Conservation (phyloP, 1,140 invertebrate genomes). For the Acromyrmex heyeri region DNA sequence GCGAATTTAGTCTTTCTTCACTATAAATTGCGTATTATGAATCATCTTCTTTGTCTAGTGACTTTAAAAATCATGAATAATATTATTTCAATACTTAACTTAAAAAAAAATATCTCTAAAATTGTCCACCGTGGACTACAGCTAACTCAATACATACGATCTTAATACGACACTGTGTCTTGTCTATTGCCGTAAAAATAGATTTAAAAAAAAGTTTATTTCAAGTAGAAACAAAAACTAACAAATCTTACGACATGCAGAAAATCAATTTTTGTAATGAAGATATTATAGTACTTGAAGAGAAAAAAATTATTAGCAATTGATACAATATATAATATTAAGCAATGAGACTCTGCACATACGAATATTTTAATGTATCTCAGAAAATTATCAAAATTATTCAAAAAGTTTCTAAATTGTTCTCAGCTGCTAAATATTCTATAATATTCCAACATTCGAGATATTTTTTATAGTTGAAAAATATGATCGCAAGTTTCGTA, state of each 20-base stretch:
- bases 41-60: no score
- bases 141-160: no score
- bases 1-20: no score
- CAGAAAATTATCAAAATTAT: not conserved
- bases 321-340: not conserved
- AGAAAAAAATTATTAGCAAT: not conserved
- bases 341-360: not conserved
- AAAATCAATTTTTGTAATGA: not conserved
- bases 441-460: not conserved
- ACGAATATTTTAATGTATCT: not conserved
- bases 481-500: slow-evolving; percentile 44
- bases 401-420: not conserved
- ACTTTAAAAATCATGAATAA: no score
- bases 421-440: not conserved
- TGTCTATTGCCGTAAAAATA: not conserved
- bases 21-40: no score
- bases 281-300: not conserved
- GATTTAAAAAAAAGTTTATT: not conserved
- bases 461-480: slow-evolving; percentile 3
- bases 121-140: no score
- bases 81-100: no score
- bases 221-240: not conserved
- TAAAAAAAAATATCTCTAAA: no score
- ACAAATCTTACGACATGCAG: no score
- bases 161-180: no score